Evolutionary conservation across 2,797 vertebrate species (phyloP).

Genomic region (Cyprinella venusta): DNA sequence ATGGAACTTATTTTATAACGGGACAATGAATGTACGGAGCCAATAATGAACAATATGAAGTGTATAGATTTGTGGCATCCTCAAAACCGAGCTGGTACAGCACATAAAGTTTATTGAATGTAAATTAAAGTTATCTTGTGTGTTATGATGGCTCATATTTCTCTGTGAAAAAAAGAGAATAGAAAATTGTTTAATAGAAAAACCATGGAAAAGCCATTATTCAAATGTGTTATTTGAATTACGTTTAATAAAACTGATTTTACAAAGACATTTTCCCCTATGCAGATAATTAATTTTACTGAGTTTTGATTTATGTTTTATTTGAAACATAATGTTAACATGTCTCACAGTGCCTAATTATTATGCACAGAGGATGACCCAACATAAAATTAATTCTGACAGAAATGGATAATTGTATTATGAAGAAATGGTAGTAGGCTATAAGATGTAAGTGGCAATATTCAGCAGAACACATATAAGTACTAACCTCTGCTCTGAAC

Average conservation of each 20-base stretch:
- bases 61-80: background rate
- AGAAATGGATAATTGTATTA: background rate
- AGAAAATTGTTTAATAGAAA: background rate
- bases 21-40: slow-evolving; percentile 54
- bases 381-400: background rate
- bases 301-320: background rate
- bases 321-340: background rate
- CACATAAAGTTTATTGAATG: slow-evolving; percentile 21
- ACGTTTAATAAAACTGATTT: slow-evolving; percentile 22
- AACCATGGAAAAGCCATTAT: slow-evolving; percentile 16
- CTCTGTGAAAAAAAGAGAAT: too few relatives aligned
- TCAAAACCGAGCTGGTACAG: slow-evolving; percentile 9
- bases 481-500: too few relatives aligned
- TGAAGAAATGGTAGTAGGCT: too few relatives aligned
- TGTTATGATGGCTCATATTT: too few relatives aligned
- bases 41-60: slow-evolving; percentile 24
- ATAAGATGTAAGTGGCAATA: background rate
- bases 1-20: slow-evolving; percentile 42
- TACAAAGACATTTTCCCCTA: background rate
- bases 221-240: background rate
- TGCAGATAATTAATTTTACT: background rate
- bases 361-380: background rate
- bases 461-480: background rate
- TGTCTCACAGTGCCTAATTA: background rate
- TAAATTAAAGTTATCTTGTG: background rate